Conservation (phyloP, 2,113 vertebrate genomes). For the Sapajus apella region DNA sequence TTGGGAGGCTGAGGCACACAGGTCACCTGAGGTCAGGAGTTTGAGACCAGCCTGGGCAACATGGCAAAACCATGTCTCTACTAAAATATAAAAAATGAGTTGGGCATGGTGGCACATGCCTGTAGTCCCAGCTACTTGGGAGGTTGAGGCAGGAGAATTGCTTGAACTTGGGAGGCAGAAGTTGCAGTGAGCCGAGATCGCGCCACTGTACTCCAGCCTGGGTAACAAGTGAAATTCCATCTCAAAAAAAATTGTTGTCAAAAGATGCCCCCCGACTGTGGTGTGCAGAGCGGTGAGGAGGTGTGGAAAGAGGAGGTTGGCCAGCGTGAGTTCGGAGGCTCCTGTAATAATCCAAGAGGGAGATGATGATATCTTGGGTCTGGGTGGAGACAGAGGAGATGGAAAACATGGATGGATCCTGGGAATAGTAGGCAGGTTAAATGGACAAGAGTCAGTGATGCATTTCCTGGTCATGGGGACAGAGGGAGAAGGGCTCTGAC, state of each 20-base stretch:
- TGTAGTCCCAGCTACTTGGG: too few relatives aligned
- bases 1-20: too few relatives aligned
- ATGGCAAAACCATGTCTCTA: too few relatives aligned
- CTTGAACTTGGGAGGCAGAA: too few relatives aligned
- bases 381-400: background rate
- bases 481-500: background rate
- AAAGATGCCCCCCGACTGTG: background rate
- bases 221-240: too few relatives aligned
- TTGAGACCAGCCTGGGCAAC: too few relatives aligned
- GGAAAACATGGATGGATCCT: background rate
- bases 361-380: background rate
- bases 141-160: too few relatives aligned
- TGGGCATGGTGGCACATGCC: too few relatives aligned
- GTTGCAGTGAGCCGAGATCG: too few relatives aligned
- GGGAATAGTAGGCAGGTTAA: background rate
- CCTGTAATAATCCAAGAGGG: background rate
- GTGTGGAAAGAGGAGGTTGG: background rate
- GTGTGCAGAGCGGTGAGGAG: background rate
- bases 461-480: background rate
- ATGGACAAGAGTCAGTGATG: background rate
- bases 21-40: too few relatives aligned
- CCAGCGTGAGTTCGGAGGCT: background rate
- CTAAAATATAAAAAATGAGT: too few relatives aligned
- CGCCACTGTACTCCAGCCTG: too few relatives aligned
- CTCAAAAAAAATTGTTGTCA: background rate